A percentile compares a stretch with the other conserved stretches of the same genome.
These are phyloP conservation scores for Gymnocheta viridis DNA, from an alignment of 2,888 invertebrate genomes.

Conservation along the genomic window DNA sequence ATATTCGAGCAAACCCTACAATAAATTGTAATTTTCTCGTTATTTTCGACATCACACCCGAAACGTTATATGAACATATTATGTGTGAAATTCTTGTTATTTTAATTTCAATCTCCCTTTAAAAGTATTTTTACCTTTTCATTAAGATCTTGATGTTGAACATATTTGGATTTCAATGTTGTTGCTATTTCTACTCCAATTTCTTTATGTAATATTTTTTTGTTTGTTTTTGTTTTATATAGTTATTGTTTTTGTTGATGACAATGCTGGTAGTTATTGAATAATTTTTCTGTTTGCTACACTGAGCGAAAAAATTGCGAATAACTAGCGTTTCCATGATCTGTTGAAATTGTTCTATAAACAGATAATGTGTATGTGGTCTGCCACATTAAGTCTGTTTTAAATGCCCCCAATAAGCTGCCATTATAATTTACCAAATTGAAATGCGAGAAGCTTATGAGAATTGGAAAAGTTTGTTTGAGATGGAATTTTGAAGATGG, in stretches of 20 bases:
- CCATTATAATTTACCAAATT: no score
- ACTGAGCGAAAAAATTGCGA: neutral
- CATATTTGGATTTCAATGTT: conserved; percentile 7
- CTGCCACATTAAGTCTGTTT: neutral
- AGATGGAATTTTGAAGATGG: no score
- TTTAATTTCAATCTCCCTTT: neutral
- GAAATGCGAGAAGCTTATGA: no score
- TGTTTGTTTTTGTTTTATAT: neutral
- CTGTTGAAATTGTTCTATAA: no score
- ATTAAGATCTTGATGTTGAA: conserved; percentile 35
- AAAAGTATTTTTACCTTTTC: conserved; percentile 4
- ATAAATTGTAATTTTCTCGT: conserved; percentile 20
- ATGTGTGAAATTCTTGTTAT: neutral
- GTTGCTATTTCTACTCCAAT: neutral
- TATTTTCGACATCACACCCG: conserved; percentile 13
- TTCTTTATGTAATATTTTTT: conserved; percentile 1
- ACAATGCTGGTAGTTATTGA: conserved; percentile 28
- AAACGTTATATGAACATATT: neutral
- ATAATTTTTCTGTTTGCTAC: conserved; percentile 16
- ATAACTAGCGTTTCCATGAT: no score
- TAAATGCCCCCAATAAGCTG: neutral
- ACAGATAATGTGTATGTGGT: conserved; percentile 8
- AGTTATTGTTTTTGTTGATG: conserved; percentile 28
- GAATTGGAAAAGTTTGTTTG: no score
- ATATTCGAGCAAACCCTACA: conserved; percentile 6